Conservation (phyloP, 2,113 vertebrate species). For the Pseudopipra pipra region DNA sequence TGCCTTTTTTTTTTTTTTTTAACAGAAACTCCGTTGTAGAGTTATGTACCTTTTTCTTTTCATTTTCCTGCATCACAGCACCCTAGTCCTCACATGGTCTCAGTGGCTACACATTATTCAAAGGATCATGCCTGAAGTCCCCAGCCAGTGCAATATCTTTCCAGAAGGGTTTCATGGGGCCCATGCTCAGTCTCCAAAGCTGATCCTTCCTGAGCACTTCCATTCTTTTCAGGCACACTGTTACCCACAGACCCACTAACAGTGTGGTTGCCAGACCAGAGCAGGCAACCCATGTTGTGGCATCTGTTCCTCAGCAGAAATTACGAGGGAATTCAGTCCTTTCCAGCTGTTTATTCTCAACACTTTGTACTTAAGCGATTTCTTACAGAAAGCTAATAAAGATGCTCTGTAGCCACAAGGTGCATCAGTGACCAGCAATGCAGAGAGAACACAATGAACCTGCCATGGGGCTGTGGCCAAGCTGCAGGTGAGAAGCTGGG, state of each 20-base stretch:
- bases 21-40: background rate
- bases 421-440: background rate
- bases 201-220: background rate
- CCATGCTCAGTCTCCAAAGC: background rate
- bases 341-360: background rate
- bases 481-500: background rate
- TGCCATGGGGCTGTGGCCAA: background rate
- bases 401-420: background rate
- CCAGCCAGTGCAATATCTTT: background rate
- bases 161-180: background rate
- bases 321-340: background rate
- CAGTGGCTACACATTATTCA: background rate
- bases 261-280: background rate
- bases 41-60: background rate
- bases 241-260: background rate
- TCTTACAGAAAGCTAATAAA: background rate
- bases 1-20: background rate
- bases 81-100: background rate
- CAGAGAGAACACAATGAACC: background rate
- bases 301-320: background rate
- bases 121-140: background rate
- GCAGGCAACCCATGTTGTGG: background rate
- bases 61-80: background rate
- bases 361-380: background rate
- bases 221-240: fast-evolving